Conservation (phyloP, 1,140 invertebrate genomes). For the Parasteatoda tepidariorum region DNA sequence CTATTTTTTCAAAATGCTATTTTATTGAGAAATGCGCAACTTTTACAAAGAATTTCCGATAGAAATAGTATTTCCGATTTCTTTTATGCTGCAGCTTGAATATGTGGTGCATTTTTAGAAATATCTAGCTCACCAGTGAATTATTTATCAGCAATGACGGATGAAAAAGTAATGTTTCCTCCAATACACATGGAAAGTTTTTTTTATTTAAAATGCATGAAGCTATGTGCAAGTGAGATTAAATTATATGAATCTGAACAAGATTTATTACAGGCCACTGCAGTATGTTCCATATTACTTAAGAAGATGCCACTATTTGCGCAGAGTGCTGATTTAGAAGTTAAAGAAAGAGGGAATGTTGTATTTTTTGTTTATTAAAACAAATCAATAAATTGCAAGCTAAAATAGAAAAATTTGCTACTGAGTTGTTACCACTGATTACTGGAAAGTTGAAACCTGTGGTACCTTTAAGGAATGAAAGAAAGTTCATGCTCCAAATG, state of each 20-base stretch:
- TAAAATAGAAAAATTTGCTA: too few species aligned
- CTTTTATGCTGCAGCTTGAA: conserved; percentile 94
- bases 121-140: conserved; percentile 82
- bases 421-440: too few species aligned
- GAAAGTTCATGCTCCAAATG: too few species aligned
- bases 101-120: conserved; percentile 96
- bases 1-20: conserved; percentile 80
- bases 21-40: conserved; percentile 80
- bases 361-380: too few species aligned
- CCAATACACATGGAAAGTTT: conserved; percentile 96
- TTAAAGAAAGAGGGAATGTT: conserved; percentile 97
- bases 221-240: conserved; percentile 86
- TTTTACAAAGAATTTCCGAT: conserved; percentile 73
- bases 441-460: too few species aligned
- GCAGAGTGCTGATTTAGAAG: conserved; percentile 92
- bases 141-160: conserved; percentile 85
- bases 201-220: conserved; percentile 96
- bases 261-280: conserved; percentile 70
- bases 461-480: too few species aligned
- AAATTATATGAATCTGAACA: conserved; percentile 74
- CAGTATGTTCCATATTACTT: conserved; percentile 78
- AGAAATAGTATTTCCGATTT: conserved; percentile 77
- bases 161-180: conserved; percentile 80
- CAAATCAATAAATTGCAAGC: too few species aligned
- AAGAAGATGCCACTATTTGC: conserved; percentile 86